Conservation (phyloP, 2,888 invertebrate genomes). For the Hirtodrosophila histrioides region DNA sequence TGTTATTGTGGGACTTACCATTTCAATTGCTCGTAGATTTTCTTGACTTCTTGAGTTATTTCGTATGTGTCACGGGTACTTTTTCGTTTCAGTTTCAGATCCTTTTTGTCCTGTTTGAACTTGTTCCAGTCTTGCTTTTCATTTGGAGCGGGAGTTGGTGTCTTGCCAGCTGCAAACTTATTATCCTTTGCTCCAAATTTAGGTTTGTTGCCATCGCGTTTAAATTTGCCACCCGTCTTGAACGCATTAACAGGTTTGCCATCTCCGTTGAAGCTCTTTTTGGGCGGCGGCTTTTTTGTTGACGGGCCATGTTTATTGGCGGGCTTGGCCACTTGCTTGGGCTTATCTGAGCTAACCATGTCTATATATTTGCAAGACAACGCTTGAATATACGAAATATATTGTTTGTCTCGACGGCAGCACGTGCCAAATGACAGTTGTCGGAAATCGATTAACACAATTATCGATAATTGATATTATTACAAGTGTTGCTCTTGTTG, state of each 20-base stretch:
- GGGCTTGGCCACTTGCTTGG: too few relatives aligned
- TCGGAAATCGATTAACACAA: neutral
- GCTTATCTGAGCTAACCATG: slow-evolving; percentile 19
- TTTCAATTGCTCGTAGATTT: slow-evolving; percentile 86
- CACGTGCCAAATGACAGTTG: slow-evolving; percentile 38
- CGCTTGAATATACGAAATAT: neutral
- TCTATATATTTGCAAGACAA: neutral
- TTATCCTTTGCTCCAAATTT: slow-evolving; percentile 15
- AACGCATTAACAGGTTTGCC: neutral
- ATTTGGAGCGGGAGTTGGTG: slow-evolving; percentile 28
- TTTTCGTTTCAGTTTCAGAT: slow-evolving; percentile 88
- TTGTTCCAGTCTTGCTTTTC: slow-evolving; percentile 90
- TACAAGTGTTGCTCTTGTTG: too few relatives aligned
- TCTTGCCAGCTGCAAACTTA: slow-evolving; percentile 10
- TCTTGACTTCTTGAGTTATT: slow-evolving; percentile 86
- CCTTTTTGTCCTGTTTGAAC: slow-evolving; percentile 90
- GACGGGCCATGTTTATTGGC: neutral
- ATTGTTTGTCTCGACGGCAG: slow-evolving; percentile 28
- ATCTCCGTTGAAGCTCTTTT: neutral
- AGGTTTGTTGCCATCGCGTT: slow-evolving; percentile 10
- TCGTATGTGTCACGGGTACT: slow-evolving; percentile 86
- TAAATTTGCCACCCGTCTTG: slow-evolving; percentile 15
- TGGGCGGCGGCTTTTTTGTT: neutral
- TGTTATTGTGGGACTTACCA: slow-evolving; percentile 62
- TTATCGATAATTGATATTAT: neutral